These are phyloP conservation scores for Baccha elongata DNA, from an alignment of 2,888 invertebrate species.

Conservation along the genomic window DNA sequence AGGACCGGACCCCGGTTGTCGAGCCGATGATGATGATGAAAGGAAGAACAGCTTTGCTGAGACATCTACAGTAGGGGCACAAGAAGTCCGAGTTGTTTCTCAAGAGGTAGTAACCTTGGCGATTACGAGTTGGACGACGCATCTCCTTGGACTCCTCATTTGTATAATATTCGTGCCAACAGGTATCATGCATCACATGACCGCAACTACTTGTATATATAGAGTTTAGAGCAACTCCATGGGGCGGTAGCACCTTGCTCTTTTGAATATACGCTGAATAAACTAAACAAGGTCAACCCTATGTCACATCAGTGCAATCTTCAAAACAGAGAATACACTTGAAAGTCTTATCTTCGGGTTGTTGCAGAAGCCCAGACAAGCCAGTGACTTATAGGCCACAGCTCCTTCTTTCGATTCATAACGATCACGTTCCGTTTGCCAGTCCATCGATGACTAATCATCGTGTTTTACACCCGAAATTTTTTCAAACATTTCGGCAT, in stretches of 20 bases:
- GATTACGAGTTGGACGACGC: slow-evolving; percentile 91
- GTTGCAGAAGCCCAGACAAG: slow-evolving; percentile 83
- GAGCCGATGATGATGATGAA: no score
- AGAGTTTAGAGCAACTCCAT: slow-evolving; percentile 87
- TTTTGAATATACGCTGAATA: slow-evolving; percentile 96
- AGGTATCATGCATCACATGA: slow-evolving; percentile 97
- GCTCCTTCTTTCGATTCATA: slow-evolving; percentile 77
- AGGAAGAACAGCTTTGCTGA: slow-evolving; percentile 97
- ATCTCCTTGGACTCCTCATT: slow-evolving; percentile 94
- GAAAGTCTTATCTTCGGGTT: slow-evolving; percentile 84
- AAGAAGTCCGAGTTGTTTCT: slow-evolving; percentile 96
- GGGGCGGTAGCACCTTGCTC: slow-evolving; percentile 83
- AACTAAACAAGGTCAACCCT: slow-evolving; percentile 90
- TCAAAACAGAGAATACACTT: slow-evolving; percentile 98
- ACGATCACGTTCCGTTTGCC: slow-evolving; percentile 79
- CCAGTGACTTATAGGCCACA: slow-evolving; percentile 76
- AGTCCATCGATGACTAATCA: slow-evolving; percentile 77
- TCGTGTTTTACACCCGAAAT: slow-evolving; percentile 46
- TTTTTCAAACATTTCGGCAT: slow-evolving; percentile 90
- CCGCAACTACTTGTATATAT: slow-evolving; percentile 97
- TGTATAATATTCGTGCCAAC: slow-evolving; percentile 97
- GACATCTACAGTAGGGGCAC: slow-evolving; percentile 97
- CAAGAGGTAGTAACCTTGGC: slow-evolving; percentile 93
- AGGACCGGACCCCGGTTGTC: no score
- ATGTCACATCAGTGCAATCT: slow-evolving; percentile 90